These are phyloP conservation scores for Brachyopa scutellaris DNA, from an alignment of 2,888 invertebrate genomes.

Conservation along the genomic window DNA sequence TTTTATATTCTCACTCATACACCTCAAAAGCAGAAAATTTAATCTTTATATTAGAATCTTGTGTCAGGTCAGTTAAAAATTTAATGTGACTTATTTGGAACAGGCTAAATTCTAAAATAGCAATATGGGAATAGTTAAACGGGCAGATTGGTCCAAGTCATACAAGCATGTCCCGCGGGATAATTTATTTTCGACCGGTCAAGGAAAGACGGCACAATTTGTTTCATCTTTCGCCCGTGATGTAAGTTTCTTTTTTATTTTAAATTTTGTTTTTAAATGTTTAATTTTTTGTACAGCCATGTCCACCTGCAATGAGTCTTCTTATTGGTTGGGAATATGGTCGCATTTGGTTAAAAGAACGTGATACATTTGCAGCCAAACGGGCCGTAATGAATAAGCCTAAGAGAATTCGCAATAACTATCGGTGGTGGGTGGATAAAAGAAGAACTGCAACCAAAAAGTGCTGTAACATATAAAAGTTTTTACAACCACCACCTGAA, in stretches of 20 bases:
- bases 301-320: slow-evolving; percentile 33
- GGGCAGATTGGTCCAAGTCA: slow-evolving; percentile 50
- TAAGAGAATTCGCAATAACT: slow-evolving; percentile 45
- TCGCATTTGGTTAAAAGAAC: slow-evolving; percentile 49
- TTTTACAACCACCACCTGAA: too few species aligned
- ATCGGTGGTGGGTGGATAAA: slow-evolving; percentile 46
- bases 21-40: too few species aligned
- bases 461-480: too few species aligned
- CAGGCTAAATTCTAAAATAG: background rate
- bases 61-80: too few species aligned
- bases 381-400: slow-evolving; percentile 20
- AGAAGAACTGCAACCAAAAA: background rate
- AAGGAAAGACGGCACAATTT: slow-evolving; percentile 12
- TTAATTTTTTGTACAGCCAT: background rate
- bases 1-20: too few species aligned
- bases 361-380: slow-evolving; percentile 30
- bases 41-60: too few species aligned
- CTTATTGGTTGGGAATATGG: slow-evolving; percentile 57
- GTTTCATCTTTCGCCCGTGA: slow-evolving; percentile 6
- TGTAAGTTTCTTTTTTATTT: slow-evolving; percentile 2
- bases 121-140: slow-evolving; percentile 19
- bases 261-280: background rate
- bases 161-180: slow-evolving; percentile 31
- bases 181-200: slow-evolving; percentile 10
- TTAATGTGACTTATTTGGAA: too few species aligned